Evolutionary conservation across 2,888 invertebrate species (phyloP).

Genomic region (Parasteatoda lunata): DNA sequence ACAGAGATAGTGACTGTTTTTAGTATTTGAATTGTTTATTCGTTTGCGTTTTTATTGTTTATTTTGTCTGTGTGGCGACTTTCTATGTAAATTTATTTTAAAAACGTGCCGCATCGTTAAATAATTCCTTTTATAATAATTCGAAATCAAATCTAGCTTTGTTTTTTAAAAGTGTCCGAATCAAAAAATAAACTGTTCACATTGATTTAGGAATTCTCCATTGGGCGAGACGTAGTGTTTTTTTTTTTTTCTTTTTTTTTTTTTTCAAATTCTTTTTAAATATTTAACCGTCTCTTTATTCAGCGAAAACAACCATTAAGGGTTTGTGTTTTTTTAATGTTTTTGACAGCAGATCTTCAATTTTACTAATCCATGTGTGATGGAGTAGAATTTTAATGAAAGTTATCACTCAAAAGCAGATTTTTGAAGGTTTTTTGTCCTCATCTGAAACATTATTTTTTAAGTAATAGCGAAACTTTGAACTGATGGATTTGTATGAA

Average conservation of each 20-base stretch:
- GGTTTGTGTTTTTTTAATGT: constrained; percentile 5
- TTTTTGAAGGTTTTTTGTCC: neutral
- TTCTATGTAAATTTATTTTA: constrained; percentile 56
- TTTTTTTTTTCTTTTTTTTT: too few relatives aligned
- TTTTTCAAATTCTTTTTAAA: too few relatives aligned
- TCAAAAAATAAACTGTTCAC: constrained; percentile 23
- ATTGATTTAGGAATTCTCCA: constrained; percentile 38
- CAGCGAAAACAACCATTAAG: constrained; percentile 42
- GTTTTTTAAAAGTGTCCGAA: constrained; percentile 13
- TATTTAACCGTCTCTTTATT: neutral
- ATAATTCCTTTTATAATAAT: constrained; percentile 27
- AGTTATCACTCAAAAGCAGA: neutral
- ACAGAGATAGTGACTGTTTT: constrained; percentile 37
- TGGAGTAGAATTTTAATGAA: constrained; percentile 28
- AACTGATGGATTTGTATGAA: too few relatives aligned
- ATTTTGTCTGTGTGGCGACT: constrained; percentile 9
- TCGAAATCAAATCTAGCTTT: constrained; percentile 19
- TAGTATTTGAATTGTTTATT: neutral
- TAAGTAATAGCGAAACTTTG: too few relatives aligned
- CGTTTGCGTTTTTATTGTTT: constrained; percentile 23
- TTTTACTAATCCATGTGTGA: constrained; percentile 15
- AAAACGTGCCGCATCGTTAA: constrained; percentile 48
- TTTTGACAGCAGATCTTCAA: constrained; percentile 37
- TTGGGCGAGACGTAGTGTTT: neutral
- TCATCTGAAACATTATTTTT: too few relatives aligned